Evolutionary conservation across 35 echinoderm and acorn worm genomes (phyloP), one percentile per base, ranked within the genome.

Genomic region (Anneissia japonica): DNA sequence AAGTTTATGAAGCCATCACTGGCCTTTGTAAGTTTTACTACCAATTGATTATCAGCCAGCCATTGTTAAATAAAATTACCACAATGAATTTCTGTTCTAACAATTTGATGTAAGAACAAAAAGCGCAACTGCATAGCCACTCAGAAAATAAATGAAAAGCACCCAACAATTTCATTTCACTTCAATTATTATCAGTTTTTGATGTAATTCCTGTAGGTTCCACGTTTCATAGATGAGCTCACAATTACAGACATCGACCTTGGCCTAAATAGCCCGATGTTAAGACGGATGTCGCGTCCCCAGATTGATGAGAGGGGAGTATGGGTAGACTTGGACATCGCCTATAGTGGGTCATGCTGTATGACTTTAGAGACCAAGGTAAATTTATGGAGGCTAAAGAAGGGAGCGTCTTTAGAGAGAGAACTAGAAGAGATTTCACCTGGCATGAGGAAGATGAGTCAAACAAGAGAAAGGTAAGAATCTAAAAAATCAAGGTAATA

Each of bases 161-260:
- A n/a, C n/a, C n/a, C n/a, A n/a, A n/a, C n/a, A n/a, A n/a, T n/a
- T n/a, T n/a, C n/a, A n/a, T n/a, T n/a, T n/a, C n/a, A n/a, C n/a
- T 78, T 78, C 19, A 78, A 28, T 32, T 29, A 29, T 23, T 78
- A 17, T 28, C 16, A 32, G 14, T 33, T 32, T 0, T 43, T 41
- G 17, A 23, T 21, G 14, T 38, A 32, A 45, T n/a, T 82, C 23
- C 3, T 40, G 14, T 81, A 99, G 96, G 90, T 99, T 34, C 96
- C 96, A 12, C 78, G 80, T 39, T 99, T 99, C 86, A 99, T 99
- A 38, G 92, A 99, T 37, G 92, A 88, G 23, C 80, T 99, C 31
- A 87, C 88, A 5, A 99, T 99, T 87, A 99, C 96, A n/a, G 96
- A 91, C 39, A 99, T 89, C 11, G 96, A 99, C 46, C 92, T 99